Evolutionary conservation across 2,113 vertebrate genomes (phyloP), one percentile per base, ranked within the genome.

Genomic region (Chitala chitala): DNA sequence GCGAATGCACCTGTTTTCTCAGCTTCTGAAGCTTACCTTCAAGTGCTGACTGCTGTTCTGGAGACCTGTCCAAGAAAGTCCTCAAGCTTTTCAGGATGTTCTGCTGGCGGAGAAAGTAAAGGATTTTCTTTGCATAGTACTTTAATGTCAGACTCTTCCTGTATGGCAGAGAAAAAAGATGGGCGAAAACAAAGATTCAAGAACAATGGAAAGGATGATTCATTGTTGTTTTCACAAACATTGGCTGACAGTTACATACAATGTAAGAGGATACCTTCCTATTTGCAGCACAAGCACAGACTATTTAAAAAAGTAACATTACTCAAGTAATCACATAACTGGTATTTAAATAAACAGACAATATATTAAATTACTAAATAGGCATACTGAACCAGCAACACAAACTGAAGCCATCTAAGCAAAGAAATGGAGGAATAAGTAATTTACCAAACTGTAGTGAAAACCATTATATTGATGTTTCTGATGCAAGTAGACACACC

Each of bases 71-170:
- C 76, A 98, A 89, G 46, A 98, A 99, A 1, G 79, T 87, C 86
- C 97, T 99, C 76, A 99, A 87, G 71, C 90, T 94, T 79, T 93
- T 93, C 65, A 98, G 66, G 31, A 98, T 96, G 36, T 96, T 94
- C 87, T 98, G 95, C 33, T 99, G 97, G 40, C 95, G 92, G 64
- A 98, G 90, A 85, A 96, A 99, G 85, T 98, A 99, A 10, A 99
- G 93, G 74, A 99, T 98, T 90, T 99, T 99, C 89, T 96, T 98
- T 80, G 96, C 95, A 80, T 98, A 99, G 87, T 98, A 99, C 81
- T 98, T 98, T 89, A 95, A 87, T 1, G 96, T 98, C 86, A 98
- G 86, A 73, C 91, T 94, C 90, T 95, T 98, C 87, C 97, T 99
- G 84, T 12, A 70, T 64, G 1, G 42, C 63, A 65, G n/a, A 38